Evolutionary conservation across 2,113 vertebrate species (phyloP), one percentile per base, ranked within the genome.

Genomic region (Cairina moschata): DNA sequence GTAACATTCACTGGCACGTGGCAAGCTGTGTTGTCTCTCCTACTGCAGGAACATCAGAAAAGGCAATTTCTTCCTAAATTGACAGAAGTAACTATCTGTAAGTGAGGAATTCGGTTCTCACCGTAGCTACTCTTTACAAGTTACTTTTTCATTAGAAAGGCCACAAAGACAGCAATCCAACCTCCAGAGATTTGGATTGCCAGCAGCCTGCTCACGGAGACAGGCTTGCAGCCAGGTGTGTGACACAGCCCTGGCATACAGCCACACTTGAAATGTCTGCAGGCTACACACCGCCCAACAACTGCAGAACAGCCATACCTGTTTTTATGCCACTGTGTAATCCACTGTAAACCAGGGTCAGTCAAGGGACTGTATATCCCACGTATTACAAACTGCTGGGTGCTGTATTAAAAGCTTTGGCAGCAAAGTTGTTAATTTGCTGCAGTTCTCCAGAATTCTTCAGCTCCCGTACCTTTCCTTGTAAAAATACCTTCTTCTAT

Each of bases 131-230:
- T 77, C 5, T 77, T 90, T 69, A 63, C 31, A 73, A 36, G 54
- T 80, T 77, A 77, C 8, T 29, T 88, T 92, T 86, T 84, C 38
- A 18, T 63, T 71, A 71, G 52, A 80, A 73, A 18, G 10, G 4
- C 67, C 1, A 0, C 0, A 0, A 28, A 78, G 76, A 7, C 31
- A 86, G 63, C 42, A 34, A 36, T 58, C n/a, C 1, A 1, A 13
- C 52, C 44, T 55, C 73, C n/a, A 42, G 32, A 46, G 52, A 59
- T 63, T 12, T 66, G 17, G 56, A 77, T 60, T 86, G 40, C 31
- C 36, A 56, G 60, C 31, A 59, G 52, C n/a, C 52, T 69, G 50
- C 69, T 58, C 3, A 2, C 48, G 22, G 25, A 74, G 38, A 63
- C 34, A 82, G 58, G 16, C 21, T 78, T 65, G 26, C 42, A 94